Evolutionary conservation across 2,113 vertebrate genomes (phyloP).

Genomic region (Nestor notabilis): DNA sequence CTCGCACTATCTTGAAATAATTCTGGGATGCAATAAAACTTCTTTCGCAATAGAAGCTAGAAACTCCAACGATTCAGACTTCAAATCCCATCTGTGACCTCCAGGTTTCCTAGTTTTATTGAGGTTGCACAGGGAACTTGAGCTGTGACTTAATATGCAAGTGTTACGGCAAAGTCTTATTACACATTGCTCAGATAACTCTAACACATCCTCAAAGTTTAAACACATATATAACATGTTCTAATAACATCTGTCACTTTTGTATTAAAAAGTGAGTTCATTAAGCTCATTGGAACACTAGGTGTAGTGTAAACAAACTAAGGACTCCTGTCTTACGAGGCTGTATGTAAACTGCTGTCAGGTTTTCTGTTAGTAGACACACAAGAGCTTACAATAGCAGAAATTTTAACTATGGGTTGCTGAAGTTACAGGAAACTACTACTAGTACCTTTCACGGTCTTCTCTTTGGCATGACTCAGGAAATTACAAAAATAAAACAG

Average conservation of each 20-base stretch:
- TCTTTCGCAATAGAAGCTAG: background rate
- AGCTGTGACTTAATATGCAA: background rate
- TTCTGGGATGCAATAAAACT: background rate
- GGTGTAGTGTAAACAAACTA: background rate
- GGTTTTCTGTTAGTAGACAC: background rate
- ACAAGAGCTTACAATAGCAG: background rate
- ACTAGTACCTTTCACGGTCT: background rate
- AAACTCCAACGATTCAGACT: background rate
- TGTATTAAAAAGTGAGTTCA: background rate
- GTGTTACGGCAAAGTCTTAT: background rate
- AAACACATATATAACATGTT: background rate
- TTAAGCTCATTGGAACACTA: background rate
- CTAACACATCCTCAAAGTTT: background rate
- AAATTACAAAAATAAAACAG: background rate
- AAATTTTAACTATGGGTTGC: background rate
- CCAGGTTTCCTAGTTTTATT: background rate
- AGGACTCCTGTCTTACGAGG: background rate
- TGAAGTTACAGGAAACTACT: background rate
- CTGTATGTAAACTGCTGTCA: background rate
- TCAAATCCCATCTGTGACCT: background rate
- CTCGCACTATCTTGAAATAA: background rate
- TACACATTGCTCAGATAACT: background rate
- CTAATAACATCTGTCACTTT: background rate
- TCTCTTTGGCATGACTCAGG: background rate
- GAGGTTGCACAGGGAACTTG: background rate